phyloP scores from a whole-genome alignment of 2,888 invertebrate genomes.

The Scaptomyza flava region DNA sequence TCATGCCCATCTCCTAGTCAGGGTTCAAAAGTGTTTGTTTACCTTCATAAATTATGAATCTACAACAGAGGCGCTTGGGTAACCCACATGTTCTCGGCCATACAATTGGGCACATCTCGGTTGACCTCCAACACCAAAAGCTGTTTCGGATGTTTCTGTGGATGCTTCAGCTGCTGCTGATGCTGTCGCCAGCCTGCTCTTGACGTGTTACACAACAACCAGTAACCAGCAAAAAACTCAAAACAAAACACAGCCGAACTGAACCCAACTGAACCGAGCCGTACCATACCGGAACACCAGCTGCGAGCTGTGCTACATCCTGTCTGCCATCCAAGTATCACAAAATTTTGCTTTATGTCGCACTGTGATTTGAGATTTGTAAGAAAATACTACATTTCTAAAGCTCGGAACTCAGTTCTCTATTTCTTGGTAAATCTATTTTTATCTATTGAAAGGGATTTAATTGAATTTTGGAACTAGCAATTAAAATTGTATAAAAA shows the following conservation, averaged over 20 bases:
- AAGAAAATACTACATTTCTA: too few species aligned
- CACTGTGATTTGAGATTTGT: slow-evolving; percentile 16
- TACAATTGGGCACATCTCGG: slow-evolving; percentile 46
- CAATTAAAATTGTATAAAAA: too few species aligned
- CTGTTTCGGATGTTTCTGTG: slow-evolving; percentile 15
- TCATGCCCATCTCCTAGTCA: slow-evolving; percentile 5
- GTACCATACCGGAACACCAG: slow-evolving; percentile 34
- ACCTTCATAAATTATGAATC: slow-evolving; percentile 80
- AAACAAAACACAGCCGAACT: slow-evolving; percentile 27
- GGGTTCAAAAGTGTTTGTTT: slow-evolving; percentile 72
- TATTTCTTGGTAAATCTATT: too few species aligned
- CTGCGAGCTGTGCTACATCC: slow-evolving; percentile 31
- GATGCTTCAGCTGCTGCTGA: slow-evolving; percentile 17
- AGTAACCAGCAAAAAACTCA: slow-evolving; percentile 9
- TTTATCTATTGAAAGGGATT: too few species aligned
- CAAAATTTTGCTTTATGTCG: slow-evolving; percentile 39
- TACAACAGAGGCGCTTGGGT: slow-evolving; percentile 21
- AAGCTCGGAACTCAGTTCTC: too few species aligned
- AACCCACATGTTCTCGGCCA: slow-evolving; percentile 48
- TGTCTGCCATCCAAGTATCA: slow-evolving; percentile 15
- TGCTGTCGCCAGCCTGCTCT: slow-evolving; percentile 51
- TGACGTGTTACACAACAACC: slow-evolving; percentile 37
- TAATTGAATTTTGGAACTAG: too few species aligned
- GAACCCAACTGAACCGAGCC: slow-evolving; percentile 26
- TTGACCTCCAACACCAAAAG: slow-evolving; percentile 51